phyloP scores from a whole-genome alignment of 2,113 vertebrate species.

The Petrocephalus zakoni region DNA sequence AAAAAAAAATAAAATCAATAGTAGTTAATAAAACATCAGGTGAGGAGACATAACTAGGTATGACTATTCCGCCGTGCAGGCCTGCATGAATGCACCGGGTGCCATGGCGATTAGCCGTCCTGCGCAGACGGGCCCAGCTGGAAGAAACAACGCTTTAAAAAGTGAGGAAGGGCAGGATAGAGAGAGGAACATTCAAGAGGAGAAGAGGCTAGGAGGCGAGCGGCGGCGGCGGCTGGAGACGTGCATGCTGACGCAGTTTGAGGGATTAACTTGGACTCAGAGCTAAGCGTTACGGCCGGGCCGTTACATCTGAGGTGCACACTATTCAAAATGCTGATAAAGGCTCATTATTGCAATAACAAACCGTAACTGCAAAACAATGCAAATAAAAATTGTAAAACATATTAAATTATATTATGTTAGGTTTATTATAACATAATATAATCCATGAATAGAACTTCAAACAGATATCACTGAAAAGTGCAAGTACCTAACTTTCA shows the following conservation, averaged over 20 bases:
- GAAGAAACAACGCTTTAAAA: slow-evolving; percentile 57
- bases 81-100: slow-evolving; percentile 79
- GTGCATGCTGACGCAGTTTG: slow-evolving; percentile 23
- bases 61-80: slow-evolving; percentile 81
- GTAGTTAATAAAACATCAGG: slow-evolving; percentile 99
- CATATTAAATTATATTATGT: background rate
- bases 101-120: slow-evolving; percentile 84
- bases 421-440: background rate
- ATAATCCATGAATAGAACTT: background rate
- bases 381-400: background rate
- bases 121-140: slow-evolving; percentile 68
- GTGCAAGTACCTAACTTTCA: background rate
- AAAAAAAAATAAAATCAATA: slow-evolving; percentile 85
- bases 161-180: slow-evolving; percentile 33
- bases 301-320: background rate
- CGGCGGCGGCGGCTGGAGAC: slow-evolving; percentile 45
- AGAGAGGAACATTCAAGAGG: slow-evolving; percentile 36
- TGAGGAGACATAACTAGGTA: slow-evolving; percentile 90
- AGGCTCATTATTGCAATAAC: background rate
- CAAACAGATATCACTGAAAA: background rate
- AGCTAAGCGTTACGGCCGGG: background rate
- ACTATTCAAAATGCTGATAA: background rate
- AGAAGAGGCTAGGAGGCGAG: slow-evolving; percentile 35
- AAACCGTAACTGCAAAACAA: background rate
- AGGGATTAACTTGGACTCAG: slow-evolving; percentile 19